phyloP scores from a whole-genome alignment of 2,113 vertebrate genomes.

The Albula glossodonta region DNA sequence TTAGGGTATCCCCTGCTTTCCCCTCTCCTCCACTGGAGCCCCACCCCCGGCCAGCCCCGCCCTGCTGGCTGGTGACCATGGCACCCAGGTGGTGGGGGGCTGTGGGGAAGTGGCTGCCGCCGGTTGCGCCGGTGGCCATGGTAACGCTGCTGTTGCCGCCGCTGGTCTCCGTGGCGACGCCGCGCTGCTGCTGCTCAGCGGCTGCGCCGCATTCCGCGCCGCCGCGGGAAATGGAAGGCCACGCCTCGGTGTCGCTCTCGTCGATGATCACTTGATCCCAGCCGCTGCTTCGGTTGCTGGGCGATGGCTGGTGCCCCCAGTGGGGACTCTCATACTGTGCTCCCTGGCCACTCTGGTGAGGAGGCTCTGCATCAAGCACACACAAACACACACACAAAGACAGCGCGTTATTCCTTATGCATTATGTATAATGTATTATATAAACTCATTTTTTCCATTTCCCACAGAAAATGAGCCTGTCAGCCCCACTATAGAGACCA shows the following conservation, averaged over 20 bases:
- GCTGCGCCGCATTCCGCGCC: constrained; percentile 86
- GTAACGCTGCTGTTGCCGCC: constrained; percentile 71
- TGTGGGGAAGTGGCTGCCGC: constrained; percentile 83
- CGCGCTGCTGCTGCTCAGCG: constrained; percentile 60
- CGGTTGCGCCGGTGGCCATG: constrained; percentile 90
- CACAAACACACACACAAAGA: constrained; percentile 35
- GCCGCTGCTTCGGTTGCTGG: constrained; percentile 73
- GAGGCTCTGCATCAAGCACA: constrained; percentile 78
- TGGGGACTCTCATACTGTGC: constrained; percentile 94
- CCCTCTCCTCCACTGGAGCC: constrained; percentile 82
- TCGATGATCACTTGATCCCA: constrained; percentile 93
- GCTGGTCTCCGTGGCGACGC: constrained; percentile 78
- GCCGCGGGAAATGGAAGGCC: constrained; percentile 85
- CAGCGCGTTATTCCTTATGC: background rate
- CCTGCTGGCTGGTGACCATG: constrained; percentile 69
- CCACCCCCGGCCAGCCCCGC: constrained; percentile 80
- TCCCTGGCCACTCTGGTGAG: constrained; percentile 81
- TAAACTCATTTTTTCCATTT: no score
- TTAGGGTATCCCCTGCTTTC: constrained; percentile 80
- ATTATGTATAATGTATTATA: no score
- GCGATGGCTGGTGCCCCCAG: constrained; percentile 82
- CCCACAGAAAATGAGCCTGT: no score
- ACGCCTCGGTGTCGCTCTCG: constrained; percentile 88
- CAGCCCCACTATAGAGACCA: no score
- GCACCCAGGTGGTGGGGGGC: constrained; percentile 69